Evolutionary conservation across 92 coral and sea anemone genomes (phyloP), one percentile per base, ranked within the genome.

Genomic region (Zoanthus gigantus): DNA sequence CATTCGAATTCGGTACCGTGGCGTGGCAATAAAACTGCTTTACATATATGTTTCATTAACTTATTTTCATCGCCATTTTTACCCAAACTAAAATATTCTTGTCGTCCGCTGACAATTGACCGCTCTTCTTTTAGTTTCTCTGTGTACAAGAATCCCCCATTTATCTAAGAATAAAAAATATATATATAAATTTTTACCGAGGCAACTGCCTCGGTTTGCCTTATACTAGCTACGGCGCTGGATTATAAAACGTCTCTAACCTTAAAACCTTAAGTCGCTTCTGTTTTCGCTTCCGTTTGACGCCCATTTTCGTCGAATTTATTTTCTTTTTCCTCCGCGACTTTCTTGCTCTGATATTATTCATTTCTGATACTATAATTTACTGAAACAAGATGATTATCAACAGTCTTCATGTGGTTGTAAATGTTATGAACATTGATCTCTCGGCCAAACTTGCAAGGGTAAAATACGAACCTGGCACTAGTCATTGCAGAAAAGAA

Each of bases 331-430:
- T 92, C 76, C 90, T 90, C 14, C 95, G 96, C 0, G 97, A 65
- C 68, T 87, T 93, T 87, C 94, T 95, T 76, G 94, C 93, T 69
- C 99, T 85, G 4, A 97, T 93, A 47, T 98, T 98, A 81, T 94
- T 92, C 99, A 97, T 97, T 74, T 72, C 88, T 58, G 48, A 71
- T 66, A 23, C 11, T 12, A 61, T 4, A 1, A 46, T 29, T 10
- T 9, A 44, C 32, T 5, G 13, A 77, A 12, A 7, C 4, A 18
- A 8, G 5, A 11, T 6, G 9, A 50, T 0, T 4, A 13, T 0
- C 10, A n/a, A 50, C 29, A 53, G 16, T 7, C 8, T 63, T 63
- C 69, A 63, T 32, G 69, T 63, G 69, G 17, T 17, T 9, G 28
- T 5, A 15, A 58, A 58, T 5, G 0, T 17, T 63, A 0, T 0